Evolutionary conservation across 1,140 invertebrate genomes (phyloP).

Genomic region (Drosophila subpulchrella): DNA sequence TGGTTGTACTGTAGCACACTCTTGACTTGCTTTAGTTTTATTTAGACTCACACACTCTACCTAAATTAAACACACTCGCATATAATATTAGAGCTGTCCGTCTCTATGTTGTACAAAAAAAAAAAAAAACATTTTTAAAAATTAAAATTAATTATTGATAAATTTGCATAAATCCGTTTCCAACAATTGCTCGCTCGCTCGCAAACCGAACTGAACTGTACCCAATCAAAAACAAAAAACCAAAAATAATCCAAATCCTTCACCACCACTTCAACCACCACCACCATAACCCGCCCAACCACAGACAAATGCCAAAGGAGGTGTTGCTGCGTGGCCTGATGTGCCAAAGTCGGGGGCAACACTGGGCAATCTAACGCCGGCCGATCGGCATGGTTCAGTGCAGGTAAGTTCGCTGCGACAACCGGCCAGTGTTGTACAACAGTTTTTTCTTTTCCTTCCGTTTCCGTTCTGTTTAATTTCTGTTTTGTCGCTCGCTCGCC

Average conservation of each 20-base stretch:
- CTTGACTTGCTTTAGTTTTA: constrained; percentile 56
- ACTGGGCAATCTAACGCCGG: constrained; percentile 92
- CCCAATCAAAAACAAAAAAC: constrained; percentile 41
- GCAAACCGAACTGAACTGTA: constrained; percentile 50
- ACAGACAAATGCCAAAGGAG: constrained; percentile 85
- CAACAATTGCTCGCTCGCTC: constrained; percentile 67
- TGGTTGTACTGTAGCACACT: constrained; percentile 44
- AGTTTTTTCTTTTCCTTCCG: constrained; percentile 35
- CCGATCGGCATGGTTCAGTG: constrained; percentile 96
- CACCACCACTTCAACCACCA: constrained; percentile 40
- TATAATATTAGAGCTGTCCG: constrained; percentile 49
- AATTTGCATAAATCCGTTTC: constrained; percentile 68
- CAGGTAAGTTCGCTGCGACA: constrained; percentile 89
- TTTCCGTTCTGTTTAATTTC: constrained; percentile 51
- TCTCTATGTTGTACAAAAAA: constrained; percentile 52
- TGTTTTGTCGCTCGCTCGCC: constrained; percentile 51
- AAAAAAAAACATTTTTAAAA: constrained; percentile 32
- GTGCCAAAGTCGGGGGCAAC: constrained; percentile 85
- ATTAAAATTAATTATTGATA: constrained; percentile 71
- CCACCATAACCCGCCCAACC: constrained; percentile 36
- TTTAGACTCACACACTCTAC: constrained; percentile 44
- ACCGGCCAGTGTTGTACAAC: constrained; percentile 48
- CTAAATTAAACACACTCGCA: constrained; percentile 38
- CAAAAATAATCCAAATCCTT: constrained; percentile 46
- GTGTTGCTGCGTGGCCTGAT: constrained; percentile 86